A percentile compares a stretch with the other conserved stretches of the same genome.
Evolutionary conservation across 2,113 vertebrate genomes (phyloP).

Genomic region (Barnardius zonarius): DNA sequence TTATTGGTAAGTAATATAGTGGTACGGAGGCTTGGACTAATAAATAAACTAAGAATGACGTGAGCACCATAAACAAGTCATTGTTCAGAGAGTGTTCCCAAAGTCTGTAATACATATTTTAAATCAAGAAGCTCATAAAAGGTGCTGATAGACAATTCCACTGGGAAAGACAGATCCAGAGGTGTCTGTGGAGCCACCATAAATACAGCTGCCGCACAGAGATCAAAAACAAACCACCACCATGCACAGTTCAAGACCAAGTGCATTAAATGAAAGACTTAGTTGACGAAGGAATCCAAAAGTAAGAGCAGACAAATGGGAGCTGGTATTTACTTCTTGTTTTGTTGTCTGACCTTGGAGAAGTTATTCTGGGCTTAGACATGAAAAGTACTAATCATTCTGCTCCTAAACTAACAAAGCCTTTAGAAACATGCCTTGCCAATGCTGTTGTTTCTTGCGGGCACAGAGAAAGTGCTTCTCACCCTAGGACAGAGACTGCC

Average conservation of each 20-base stretch:
- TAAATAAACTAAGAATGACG: slow-evolving; percentile 56
- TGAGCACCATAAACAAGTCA: slow-evolving; percentile 49
- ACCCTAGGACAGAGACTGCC: neutral
- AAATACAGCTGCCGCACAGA: slow-evolving; percentile 18
- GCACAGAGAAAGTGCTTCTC: neutral
- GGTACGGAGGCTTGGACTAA: slow-evolving; percentile 4
- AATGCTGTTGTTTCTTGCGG: neutral
- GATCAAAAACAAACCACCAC: neutral
- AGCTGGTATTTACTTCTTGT: neutral
- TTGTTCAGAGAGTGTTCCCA: slow-evolving; percentile 6
- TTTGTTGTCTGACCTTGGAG: slow-evolving; percentile 37
- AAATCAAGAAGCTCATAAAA: slow-evolving; percentile 61
- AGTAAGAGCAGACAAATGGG: neutral
- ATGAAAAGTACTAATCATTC: neutral
- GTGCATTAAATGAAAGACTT: slow-evolving; percentile 17
- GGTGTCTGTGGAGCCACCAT: neutral
- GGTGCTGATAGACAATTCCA: slow-evolving; percentile 29
- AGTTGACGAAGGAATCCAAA: neutral
- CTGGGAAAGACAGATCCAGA: slow-evolving; percentile 9
- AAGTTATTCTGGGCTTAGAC: slow-evolving; percentile 4
- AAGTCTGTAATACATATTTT: slow-evolving; percentile 13
- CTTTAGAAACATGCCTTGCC: neutral
- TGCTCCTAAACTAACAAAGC: slow-evolving; percentile 4
- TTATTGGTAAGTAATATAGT: slow-evolving; percentile 33
- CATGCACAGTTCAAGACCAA: slow-evolving; percentile 4